A percentile compares a stretch with the other conserved stretches of the same genome.
phyloP scores from a whole-genome alignment of 2,888 invertebrate genomes.

The Fissipunctia ypsillon region DNA sequence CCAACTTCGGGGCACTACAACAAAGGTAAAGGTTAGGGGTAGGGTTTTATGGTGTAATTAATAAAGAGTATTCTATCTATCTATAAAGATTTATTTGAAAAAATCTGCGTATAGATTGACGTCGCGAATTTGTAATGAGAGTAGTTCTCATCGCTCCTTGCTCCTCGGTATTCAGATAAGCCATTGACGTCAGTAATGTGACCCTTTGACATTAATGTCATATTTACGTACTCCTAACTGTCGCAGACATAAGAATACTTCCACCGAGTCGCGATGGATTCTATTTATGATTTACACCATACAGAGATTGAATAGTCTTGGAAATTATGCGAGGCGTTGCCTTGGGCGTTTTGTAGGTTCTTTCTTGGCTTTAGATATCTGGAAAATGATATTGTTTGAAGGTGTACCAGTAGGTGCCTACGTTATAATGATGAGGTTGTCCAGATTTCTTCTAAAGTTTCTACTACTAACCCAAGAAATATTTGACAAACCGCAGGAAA shows the following conservation, averaged over 20 bases:
- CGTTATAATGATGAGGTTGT: not conserved
- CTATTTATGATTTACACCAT: slow-evolving; percentile 51
- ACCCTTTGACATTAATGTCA: slow-evolving; percentile 66
- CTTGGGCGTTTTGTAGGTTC: not conserved
- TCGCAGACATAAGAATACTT: slow-evolving; percentile 38
- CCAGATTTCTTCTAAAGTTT: not conserved
- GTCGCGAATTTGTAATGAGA: slow-evolving; percentile 38
- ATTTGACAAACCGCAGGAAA: not conserved
- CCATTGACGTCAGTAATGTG: slow-evolving; percentile 68
- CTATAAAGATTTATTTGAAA: slow-evolving; percentile 21
- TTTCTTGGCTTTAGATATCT: slow-evolving; percentile 4
- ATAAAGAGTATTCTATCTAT: too few species aligned
- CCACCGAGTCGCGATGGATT: slow-evolving; percentile 17
- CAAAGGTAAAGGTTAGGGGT: too few species aligned
- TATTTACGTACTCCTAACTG: slow-evolving; percentile 49
- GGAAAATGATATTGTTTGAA: slow-evolving; percentile 2
- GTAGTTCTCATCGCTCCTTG: slow-evolving; percentile 36
- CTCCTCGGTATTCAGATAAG: slow-evolving; percentile 58
- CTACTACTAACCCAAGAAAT: not conserved
- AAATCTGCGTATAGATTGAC: slow-evolving; percentile 23
- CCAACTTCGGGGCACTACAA: slow-evolving; percentile 1
- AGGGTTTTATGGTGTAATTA: too few species aligned
- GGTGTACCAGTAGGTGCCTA: not conserved
- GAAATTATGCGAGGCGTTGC: slow-evolving; percentile 5
- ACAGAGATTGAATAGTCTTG: slow-evolving; percentile 7